Base-by-base conservation (phyloP, 2,113 vertebrate genomes). In the Tyrannus savana region DNA sequence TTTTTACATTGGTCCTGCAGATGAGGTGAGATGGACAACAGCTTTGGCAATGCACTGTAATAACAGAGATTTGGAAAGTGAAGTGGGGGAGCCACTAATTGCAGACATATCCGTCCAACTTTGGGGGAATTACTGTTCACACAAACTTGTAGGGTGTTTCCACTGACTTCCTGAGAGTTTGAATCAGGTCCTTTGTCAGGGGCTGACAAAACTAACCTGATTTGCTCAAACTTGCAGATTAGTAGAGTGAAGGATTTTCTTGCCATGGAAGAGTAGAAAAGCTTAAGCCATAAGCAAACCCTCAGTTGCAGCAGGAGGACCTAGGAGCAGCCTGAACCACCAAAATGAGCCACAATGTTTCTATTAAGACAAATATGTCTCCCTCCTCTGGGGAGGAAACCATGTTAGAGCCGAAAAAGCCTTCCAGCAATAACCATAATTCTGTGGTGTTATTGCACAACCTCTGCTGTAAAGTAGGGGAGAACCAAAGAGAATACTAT, bases 391-490 rank as follows among this genome's bases (percentile, higher is more conserved):
- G n/a, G 64, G n/a, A 92, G 4, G 31, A 92, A 95, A 82, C 66
- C 60, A 50, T 60, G 49, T 30, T 93, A 80, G 53, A 84, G 68
- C 52, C 52, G 75, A 78, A 88, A 91, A 93, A 93, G 60, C 85
- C 92, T 95, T 96, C 72, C 73, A 97, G 95, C 88, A 77, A 92
- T 50, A 95, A 63, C 95, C 86, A 37, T 56, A 85, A 47, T 88
- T 93, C 69, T 78, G 53, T 44, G 50, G 60, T 68, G 76, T 84
- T 95, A 69, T 80, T 94, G 93, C 88, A 92, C 89, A 96, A 87
- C n/a, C 83, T 88, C 88, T 81, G 56, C 92, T 93, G 80, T 64
- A 88, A 77, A 94, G 52, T 17, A 52, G 53, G 60, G 41, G 79
- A 72, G 60, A 83, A 90, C 93, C 83, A 94, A 95, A 95, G 88